phyloP scores from a whole-genome alignment of 53 echinoderm and acorn worm genomes.

The Paelopatides confundens region DNA sequence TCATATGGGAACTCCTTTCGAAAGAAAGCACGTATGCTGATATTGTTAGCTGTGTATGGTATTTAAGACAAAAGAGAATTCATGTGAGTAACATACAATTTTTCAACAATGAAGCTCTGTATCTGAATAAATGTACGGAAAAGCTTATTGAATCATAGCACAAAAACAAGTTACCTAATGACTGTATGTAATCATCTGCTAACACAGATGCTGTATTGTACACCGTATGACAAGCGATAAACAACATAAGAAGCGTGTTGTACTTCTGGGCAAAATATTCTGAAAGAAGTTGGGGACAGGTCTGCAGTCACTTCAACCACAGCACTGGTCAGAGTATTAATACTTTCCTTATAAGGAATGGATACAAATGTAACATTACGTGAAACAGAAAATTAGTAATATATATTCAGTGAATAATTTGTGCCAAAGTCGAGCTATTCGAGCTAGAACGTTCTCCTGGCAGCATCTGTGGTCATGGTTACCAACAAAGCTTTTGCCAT shows the following conservation, averaged over 20 bases:
- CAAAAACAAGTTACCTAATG: not conserved
- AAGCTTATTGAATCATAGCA: too few relatives aligned
- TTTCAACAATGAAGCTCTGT: too few relatives aligned
- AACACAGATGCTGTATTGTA: not conserved
- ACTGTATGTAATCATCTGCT: not conserved
- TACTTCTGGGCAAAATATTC: not conserved
- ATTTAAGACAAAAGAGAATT: too few relatives aligned
- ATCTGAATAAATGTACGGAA: too few relatives aligned
- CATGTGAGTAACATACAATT: too few relatives aligned
- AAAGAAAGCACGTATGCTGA: not conserved
- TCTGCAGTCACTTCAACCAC: not conserved
- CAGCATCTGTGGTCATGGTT: conserved; percentile 70
- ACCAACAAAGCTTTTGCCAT: conserved; percentile 59
- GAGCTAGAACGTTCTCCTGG: conserved; percentile 27
- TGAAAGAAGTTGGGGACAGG: not conserved
- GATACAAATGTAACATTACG: too few relatives aligned
- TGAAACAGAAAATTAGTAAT: too few relatives aligned
- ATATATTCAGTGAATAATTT: too few relatives aligned
- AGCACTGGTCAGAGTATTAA: not conserved
- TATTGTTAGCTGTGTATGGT: not conserved
- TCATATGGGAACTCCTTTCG: not conserved
- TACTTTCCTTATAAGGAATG: too few relatives aligned
- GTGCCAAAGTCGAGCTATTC: too few relatives aligned
- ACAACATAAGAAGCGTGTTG: not conserved
- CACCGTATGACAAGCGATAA: not conserved